Percentiles rank a stretch among this genome's conserved stretches.
phyloP scores from a whole-genome alignment of 30 jellyfish, hydroid and myxozoan species.

The Phacellophora camtschatica region DNA sequence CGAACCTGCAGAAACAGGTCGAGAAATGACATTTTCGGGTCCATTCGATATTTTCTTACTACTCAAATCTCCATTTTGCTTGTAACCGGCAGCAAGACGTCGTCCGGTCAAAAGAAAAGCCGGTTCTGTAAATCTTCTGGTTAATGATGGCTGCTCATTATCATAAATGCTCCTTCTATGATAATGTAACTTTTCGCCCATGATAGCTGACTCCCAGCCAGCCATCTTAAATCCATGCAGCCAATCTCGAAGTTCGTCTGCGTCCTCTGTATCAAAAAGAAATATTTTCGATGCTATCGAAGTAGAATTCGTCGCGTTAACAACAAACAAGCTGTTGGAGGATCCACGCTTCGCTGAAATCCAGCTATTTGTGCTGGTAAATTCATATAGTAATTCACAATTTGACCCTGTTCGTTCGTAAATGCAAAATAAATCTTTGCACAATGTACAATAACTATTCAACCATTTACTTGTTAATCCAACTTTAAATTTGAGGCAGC shows the following conservation, averaged over 20 bases:
- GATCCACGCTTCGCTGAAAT: conserved; percentile 26
- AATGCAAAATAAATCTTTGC: conserved; percentile 8
- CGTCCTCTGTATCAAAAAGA: conserved; percentile 39
- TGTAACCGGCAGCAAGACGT: too few relatives aligned
- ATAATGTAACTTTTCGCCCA: conserved; percentile 31
- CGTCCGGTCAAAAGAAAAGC: conserved; percentile 7
- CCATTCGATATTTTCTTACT: too few relatives aligned
- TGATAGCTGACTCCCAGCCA: conserved; percentile 51
- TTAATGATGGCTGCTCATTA: not conserved
- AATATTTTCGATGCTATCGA: conserved; percentile 13
- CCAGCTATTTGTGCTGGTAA: conserved; percentile 40
- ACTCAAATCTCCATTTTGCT: too few relatives aligned
- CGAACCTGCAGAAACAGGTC: too few relatives aligned
- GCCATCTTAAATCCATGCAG: conserved; percentile 41
- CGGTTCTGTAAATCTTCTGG: conserved; percentile 27
- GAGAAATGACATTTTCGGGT: too few relatives aligned
- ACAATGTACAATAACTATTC: conserved; percentile 15
- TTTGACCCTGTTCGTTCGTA: not conserved
- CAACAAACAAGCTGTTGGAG: conserved; percentile 12
- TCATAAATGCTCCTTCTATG: conserved; percentile 7
- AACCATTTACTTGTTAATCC: conserved; percentile 50
- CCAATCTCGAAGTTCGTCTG: conserved; percentile 32
- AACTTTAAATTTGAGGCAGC: conserved; percentile 55
- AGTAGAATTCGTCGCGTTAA: conserved; percentile 15
- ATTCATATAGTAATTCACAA: not conserved